phyloP scores from a whole-genome alignment of 2,113 vertebrate genomes.

The Thamnaconus septentrionalis region DNA sequence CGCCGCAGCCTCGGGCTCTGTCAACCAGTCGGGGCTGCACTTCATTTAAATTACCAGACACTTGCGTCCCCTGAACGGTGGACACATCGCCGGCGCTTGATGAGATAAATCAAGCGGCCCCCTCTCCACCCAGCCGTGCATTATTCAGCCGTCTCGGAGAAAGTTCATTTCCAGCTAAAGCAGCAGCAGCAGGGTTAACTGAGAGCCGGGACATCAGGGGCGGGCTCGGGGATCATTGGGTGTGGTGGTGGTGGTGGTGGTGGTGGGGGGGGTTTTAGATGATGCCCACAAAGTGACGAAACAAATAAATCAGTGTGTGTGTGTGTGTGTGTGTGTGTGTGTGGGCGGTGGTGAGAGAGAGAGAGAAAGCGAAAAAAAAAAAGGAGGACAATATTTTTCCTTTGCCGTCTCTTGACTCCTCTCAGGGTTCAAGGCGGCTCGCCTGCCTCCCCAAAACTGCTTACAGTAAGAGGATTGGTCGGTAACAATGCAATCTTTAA shows the following conservation, averaged over 20 bases:
- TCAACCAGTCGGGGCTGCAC: constrained; percentile 21
- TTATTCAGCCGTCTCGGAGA: constrained; percentile 51
- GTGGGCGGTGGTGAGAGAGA: too few relatives aligned
- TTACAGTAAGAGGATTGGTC: constrained; percentile 80
- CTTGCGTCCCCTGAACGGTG: constrained; percentile 40
- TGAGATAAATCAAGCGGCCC: constrained; percentile 48
- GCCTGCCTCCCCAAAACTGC: constrained; percentile 70
- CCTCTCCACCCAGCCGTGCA: constrained; percentile 29
- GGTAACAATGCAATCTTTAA: constrained; percentile 78
- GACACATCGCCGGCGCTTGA: constrained; percentile 46
- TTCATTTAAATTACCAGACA: constrained; percentile 52
- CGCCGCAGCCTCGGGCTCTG: constrained; percentile 27
- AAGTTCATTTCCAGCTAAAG: constrained; percentile 28
- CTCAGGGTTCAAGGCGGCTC: constrained; percentile 66
- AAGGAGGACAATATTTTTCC: constrained; percentile 39
- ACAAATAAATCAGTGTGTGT: neutral
- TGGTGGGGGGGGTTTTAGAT: constrained; percentile 28
- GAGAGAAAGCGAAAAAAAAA: neutral
- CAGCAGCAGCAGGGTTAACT: constrained; percentile 33
- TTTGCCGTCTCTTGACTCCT: constrained; percentile 52
- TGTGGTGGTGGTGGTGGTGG: too few relatives aligned
- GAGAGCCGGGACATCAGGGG: constrained; percentile 39
- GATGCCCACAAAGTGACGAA: constrained; percentile 13
- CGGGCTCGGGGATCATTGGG: constrained; percentile 58
- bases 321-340: too few relatives aligned